Evolutionary conservation across 1,140 invertebrate genomes (phyloP).

Genomic region (Leguminivora glycinivorella): DNA sequence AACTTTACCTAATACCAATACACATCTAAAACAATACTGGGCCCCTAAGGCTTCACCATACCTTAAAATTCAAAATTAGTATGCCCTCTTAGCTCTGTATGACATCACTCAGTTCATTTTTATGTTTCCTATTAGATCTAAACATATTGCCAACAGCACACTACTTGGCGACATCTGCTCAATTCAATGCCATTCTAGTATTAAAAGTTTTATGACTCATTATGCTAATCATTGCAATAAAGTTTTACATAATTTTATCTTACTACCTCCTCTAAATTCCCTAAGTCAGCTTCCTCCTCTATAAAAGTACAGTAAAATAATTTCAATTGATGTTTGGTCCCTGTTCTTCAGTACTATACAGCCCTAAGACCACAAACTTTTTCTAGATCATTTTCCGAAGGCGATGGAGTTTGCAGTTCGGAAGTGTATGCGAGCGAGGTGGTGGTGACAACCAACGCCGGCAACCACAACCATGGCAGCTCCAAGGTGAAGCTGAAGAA

Average conservation of each 20-base stretch:
- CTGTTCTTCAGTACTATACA: neutral
- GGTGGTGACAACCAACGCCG: slow-evolving; percentile 84
- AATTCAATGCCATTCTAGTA: neutral
- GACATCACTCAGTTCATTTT: neutral
- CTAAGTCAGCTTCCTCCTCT: neutral
- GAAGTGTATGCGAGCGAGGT: slow-evolving; percentile 85
- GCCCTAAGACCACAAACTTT: slow-evolving; percentile 11
- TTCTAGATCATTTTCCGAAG: slow-evolving; percentile 84
- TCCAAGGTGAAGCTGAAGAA: slow-evolving; percentile 95
- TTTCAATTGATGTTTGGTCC: no score
- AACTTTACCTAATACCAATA: no score
- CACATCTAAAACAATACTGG: no score
- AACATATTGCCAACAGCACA: no score
- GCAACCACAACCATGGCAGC: slow-evolving; percentile 86
- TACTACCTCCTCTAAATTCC: neutral
- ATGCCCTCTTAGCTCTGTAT: neutral
- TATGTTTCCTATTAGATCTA: neutral
- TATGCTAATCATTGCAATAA: no score
- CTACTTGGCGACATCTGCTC: neutral
- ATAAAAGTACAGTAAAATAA: neutral
- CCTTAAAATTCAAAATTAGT: neutral
- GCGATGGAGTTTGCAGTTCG: slow-evolving; percentile 84
- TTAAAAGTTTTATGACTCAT: no score
- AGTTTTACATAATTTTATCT: neutral
- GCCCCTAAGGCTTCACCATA: neutral